Percentiles rank a stretch among this genome's conserved stretches.
phyloP scores from a whole-genome alignment of 1,140 invertebrate species.

The Bombus sylvicola region DNA sequence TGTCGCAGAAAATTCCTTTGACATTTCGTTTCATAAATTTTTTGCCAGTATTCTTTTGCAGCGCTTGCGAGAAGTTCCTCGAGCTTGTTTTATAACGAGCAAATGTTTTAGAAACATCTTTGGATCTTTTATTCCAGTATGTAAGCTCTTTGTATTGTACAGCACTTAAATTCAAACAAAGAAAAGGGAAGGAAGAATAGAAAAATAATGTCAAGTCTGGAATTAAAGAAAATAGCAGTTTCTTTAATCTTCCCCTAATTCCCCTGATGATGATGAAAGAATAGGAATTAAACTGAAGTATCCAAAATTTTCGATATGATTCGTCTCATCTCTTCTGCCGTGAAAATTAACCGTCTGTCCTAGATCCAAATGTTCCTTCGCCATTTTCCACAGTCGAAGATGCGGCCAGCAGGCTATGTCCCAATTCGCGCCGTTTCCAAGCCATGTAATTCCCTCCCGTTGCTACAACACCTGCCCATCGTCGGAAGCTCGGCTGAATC shows the following conservation, averaged over 20 bases:
- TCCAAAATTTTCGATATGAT: background rate
- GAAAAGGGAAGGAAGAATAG: too few relatives aligned
- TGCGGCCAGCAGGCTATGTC: background rate
- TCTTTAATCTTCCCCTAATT: background rate
- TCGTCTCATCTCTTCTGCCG: background rate
- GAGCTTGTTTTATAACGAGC: background rate
- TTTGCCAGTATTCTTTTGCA: background rate
- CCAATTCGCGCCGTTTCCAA: constrained; percentile 18
- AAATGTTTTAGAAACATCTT: background rate
- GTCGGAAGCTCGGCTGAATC: constrained; percentile 12
- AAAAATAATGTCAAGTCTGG: too few relatives aligned
- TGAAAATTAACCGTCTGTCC: background rate
- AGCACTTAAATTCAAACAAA: too few relatives aligned
- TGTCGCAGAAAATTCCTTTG: background rate
- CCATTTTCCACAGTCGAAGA: background rate
- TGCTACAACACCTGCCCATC: constrained; percentile 27
- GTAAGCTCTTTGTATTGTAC: too few relatives aligned
- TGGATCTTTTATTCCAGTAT: too few relatives aligned
- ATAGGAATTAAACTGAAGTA: too few relatives aligned
- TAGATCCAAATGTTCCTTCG: background rate
- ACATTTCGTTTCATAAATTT: background rate
- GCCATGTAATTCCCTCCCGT: constrained; percentile 5
- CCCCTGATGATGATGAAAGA: too few relatives aligned
- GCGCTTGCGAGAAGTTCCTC: background rate
- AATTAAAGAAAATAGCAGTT: too few relatives aligned